These are phyloP conservation scores for Cichladusa arquata DNA, from an alignment of 2,113 vertebrate species.

Conservation along the genomic window DNA sequence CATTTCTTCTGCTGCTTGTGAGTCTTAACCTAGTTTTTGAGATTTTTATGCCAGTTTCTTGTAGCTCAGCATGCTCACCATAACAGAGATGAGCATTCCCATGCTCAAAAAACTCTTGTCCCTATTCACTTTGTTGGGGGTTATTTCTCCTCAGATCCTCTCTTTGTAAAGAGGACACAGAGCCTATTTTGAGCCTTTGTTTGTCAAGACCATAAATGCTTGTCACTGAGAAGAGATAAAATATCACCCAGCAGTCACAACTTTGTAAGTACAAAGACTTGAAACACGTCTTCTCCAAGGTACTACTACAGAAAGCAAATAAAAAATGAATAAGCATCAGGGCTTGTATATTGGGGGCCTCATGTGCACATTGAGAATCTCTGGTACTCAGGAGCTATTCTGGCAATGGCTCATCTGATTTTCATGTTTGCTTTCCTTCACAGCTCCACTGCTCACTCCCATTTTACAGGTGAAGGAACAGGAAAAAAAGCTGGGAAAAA, in stretches of 20 bases:
- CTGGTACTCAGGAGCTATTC: background rate
- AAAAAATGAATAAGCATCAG: background rate
- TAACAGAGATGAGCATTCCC: background rate
- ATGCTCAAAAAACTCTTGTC: background rate
- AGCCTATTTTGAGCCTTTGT: constrained; percentile 1
- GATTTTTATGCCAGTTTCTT: background rate
- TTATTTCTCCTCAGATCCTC: background rate
- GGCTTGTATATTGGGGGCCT: background rate
- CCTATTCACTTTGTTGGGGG: background rate
- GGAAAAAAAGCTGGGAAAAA: background rate
- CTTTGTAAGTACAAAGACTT: background rate
- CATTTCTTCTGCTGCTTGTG: background rate
- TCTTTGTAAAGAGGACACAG: background rate
- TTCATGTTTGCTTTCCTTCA: background rate
- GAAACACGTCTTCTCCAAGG: background rate
- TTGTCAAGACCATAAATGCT: background rate
- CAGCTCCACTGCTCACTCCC: background rate
- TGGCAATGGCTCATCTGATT: background rate
- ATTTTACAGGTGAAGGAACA: background rate
- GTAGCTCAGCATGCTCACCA: background rate
- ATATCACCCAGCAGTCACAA: background rate
- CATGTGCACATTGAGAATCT: background rate
- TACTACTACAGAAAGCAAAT: background rate
- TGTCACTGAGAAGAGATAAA: background rate
- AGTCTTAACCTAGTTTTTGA: background rate